Evolutionary conservation across 2,797 vertebrate genomes (phyloP).

Genomic region (Tokudaia tokunoshimensis): DNA sequence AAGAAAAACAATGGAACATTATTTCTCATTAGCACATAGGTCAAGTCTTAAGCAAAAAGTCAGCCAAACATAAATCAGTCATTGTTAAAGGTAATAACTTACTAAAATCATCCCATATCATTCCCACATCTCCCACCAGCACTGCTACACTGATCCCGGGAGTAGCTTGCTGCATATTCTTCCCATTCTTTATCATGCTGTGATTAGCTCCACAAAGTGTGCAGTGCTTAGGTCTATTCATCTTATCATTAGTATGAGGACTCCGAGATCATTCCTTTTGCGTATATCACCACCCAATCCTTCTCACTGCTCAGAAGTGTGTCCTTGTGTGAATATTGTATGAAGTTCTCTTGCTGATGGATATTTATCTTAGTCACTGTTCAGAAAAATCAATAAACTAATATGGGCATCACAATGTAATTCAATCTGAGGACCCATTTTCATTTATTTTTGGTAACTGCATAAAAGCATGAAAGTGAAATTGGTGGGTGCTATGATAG

Average conservation of each 20-base stretch:
- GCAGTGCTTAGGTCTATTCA: neutral
- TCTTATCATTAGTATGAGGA: neutral
- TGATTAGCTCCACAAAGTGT: neutral
- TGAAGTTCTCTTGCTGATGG: neutral
- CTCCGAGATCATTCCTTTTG: neutral
- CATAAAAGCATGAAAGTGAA: neutral
- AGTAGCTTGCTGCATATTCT: neutral
- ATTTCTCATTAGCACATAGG: neutral
- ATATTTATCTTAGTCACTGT: neutral
- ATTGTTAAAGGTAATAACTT: neutral
- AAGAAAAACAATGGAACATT: neutral
- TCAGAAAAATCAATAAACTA: neutral
- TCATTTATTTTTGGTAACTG: neutral
- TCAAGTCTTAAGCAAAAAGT: neutral
- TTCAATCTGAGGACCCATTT: neutral
- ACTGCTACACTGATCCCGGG: neutral
- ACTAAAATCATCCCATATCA: neutral
- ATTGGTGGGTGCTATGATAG: neutral
- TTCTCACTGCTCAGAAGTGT: neutral
- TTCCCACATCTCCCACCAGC: neutral
- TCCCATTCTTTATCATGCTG: neutral
- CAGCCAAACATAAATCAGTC: neutral
- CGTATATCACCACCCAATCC: neutral
- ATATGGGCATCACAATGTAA: neutral
- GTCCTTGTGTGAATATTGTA: neutral